Conservation (phyloP, 2,888 invertebrate genomes). For the Ennomos quercinarius region DNA sequence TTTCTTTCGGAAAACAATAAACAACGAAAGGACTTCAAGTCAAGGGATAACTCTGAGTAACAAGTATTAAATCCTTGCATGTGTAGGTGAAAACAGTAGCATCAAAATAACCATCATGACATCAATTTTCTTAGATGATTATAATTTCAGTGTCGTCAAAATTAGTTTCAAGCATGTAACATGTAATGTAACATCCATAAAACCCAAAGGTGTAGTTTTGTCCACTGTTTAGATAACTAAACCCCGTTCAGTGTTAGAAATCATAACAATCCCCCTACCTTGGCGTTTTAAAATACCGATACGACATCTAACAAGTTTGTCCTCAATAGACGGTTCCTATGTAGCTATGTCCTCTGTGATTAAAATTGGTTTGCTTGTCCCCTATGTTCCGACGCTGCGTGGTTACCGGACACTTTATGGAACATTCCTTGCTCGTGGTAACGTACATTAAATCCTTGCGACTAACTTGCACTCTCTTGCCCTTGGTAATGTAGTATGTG, state of each 20-base stretch:
- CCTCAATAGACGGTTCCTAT: conserved; percentile 40
- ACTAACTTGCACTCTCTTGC: conserved; percentile 67
- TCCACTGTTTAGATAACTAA: conserved; percentile 37
- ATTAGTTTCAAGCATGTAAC: conserved; percentile 57
- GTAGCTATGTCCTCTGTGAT: conserved; percentile 60
- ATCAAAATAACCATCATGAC: conserved; percentile 30
- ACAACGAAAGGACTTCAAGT: background rate
- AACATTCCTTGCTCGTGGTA: conserved; percentile 67
- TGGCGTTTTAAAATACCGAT: conserved; percentile 66
- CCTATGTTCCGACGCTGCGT: conserved; percentile 79
- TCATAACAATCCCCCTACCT: conserved; percentile 77
- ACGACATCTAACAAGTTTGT: conserved; percentile 56
- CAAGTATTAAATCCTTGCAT: conserved; percentile 26
- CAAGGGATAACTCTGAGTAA: background rate
- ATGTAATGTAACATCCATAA: conserved; percentile 43
- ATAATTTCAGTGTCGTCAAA: conserved; percentile 54
- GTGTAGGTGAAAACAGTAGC: conserved; percentile 24
- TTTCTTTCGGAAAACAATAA: conserved; percentile 22
- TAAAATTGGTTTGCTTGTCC: conserved; percentile 81
- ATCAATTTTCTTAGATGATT: conserved; percentile 36
- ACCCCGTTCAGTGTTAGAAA: conserved; percentile 50
- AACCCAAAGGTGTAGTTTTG: conserved; percentile 80
- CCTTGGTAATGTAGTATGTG: conserved; percentile 91
- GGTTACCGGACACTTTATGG: conserved; percentile 56
- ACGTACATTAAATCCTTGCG: conserved; percentile 66